Evolutionary conservation across 2,888 invertebrate genomes (phyloP).

Genomic region (Crepidodera aurea): DNA sequence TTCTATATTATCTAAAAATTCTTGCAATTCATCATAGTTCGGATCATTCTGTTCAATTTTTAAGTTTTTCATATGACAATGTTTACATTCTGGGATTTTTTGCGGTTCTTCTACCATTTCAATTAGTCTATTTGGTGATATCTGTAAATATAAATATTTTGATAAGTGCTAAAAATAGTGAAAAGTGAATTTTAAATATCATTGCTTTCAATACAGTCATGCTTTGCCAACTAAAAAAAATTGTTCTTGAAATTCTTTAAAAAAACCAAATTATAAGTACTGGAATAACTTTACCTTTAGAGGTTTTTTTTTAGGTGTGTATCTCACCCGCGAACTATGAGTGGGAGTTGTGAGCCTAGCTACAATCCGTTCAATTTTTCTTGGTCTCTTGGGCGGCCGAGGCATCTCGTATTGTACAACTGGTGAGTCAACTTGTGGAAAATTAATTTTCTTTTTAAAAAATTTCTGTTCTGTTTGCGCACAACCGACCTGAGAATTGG

Average conservation of each 20-base stretch:
- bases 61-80: conserved; percentile 1
- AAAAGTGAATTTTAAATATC: no score
- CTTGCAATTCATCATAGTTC: conserved; percentile 5
- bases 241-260: no score
- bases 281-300: no score
- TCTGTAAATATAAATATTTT: no score
- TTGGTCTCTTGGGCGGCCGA: conserved; percentile 1
- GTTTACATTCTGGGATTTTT: not conserved
- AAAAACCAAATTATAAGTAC: no score
- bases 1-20: conserved; percentile 7
- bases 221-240: no score
- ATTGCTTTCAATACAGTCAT: no score
- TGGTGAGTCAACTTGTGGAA: conserved; percentile 5
- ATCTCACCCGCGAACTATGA: conserved; percentile 25
- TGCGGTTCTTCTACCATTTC: not conserved
- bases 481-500: not conserved
- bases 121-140: no score
- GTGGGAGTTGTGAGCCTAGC: conserved; percentile 34
- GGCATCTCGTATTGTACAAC: conserved; percentile 7
- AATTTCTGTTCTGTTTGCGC: not conserved
- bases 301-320: conserved; percentile 1
- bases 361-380: conserved; percentile 22
- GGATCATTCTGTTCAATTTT: conserved; percentile 4
- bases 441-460: not conserved
- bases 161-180: no score